Percentiles rank a stretch among this genome's conserved stretches.
Evolutionary conservation across 2,797 vertebrate genomes (phyloP).

Genomic region (Hirundo rustica): DNA sequence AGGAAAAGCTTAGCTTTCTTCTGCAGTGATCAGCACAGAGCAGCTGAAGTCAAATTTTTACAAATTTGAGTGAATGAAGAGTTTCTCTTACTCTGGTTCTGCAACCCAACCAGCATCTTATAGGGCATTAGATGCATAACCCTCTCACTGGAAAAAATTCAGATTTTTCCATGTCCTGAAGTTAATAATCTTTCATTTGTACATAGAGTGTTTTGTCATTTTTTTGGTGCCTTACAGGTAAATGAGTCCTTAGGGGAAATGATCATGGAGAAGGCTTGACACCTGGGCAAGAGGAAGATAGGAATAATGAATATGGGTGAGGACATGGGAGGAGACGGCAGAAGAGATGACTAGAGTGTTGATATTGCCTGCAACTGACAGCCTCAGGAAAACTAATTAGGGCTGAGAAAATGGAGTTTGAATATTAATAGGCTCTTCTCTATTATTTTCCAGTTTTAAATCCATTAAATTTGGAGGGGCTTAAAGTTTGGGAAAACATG

Average conservation of each 20-base stretch:
- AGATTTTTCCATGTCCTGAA: neutral
- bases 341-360: neutral
- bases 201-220: neutral
- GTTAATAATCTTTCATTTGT: neutral
- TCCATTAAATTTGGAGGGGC: neutral
- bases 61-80: neutral
- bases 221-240: neutral
- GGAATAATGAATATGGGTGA: constrained; percentile 7
- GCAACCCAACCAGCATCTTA: neutral
- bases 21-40: neutral
- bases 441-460: constrained; percentile 27
- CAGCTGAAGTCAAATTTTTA: neutral
- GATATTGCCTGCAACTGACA: neutral
- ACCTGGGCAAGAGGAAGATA: neutral
- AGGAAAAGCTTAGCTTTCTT: neutral
- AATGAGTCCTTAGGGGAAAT: constrained; percentile 2
- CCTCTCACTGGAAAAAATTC: neutral
- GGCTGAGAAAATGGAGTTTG: neutral
- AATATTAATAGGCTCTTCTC: constrained; percentile 36
- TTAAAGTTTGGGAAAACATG: neutral
- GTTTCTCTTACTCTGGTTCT: neutral
- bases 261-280: neutral
- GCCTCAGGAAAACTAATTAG: constrained; percentile 36
- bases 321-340: constrained; percentile 8
- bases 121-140: neutral